These are phyloP conservation scores for Aelia acuminata DNA, from an alignment of 2,888 invertebrate genomes.

Conservation along the genomic window DNA sequence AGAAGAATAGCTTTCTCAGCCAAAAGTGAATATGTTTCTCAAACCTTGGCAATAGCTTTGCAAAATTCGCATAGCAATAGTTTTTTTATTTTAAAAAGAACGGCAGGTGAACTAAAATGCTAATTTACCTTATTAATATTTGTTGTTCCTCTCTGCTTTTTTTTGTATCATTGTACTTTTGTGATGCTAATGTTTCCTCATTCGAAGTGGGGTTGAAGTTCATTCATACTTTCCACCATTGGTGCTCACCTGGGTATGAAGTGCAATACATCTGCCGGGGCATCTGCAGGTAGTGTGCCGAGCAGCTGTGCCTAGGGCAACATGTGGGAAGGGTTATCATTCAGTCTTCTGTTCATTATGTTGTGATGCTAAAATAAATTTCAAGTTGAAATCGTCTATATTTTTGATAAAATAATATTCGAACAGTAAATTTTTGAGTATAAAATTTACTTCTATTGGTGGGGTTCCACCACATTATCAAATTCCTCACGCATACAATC, in stretches of 20 bases:
- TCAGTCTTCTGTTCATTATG: not conserved
- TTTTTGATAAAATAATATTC: too few relatives aligned
- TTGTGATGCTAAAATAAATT: too few relatives aligned
- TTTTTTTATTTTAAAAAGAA: not conserved
- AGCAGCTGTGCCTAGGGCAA: not conserved
- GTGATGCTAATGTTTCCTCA: not conserved
- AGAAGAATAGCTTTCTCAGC: too few relatives aligned
- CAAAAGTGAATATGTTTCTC: too few relatives aligned
- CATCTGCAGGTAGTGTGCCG: slow-evolving; percentile 2
- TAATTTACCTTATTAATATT: not conserved
- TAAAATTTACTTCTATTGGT: too few relatives aligned
- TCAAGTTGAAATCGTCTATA: too few relatives aligned
- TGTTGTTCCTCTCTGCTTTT: not conserved
- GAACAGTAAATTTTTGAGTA: too few relatives aligned
- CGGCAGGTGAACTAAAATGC: not conserved
- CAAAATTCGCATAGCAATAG: too few relatives aligned
- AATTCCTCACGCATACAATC: too few relatives aligned
- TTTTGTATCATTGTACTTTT: not conserved
- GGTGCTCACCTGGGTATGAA: not conserved
- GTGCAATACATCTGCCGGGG: not conserved
- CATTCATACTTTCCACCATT: not conserved
- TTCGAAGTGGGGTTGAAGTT: slow-evolving; percentile 15
- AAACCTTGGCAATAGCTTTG: too few relatives aligned
- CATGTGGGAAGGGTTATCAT: not conserved
- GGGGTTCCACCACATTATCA: too few relatives aligned